Evolutionary conservation across 2,797 vertebrate genomes (phyloP).

Genomic region (Galaxias olidus): DNA sequence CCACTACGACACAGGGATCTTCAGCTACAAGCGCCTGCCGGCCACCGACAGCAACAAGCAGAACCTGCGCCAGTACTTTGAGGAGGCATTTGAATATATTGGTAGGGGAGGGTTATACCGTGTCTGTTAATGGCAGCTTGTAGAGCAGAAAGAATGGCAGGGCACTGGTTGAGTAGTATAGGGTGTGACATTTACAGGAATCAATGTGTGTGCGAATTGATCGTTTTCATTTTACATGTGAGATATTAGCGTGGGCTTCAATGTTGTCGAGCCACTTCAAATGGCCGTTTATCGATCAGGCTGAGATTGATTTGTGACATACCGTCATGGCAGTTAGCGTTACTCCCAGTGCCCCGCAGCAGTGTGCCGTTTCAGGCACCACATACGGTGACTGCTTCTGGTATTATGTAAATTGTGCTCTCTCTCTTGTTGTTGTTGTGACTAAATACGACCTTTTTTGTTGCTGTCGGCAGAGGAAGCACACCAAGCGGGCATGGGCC

Average conservation of each 20-base stretch:
- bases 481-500: constrained; percentile 90
- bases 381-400: too few relatives aligned
- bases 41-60: constrained; percentile 99
- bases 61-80: constrained; percentile 98
- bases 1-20: constrained; percentile 91
- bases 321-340: too few relatives aligned
- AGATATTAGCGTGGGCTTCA: too few relatives aligned
- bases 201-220: neutral
- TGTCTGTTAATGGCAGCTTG: neutral
- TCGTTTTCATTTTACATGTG: too few relatives aligned
- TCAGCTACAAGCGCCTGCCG: constrained; percentile 94
- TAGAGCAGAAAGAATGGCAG: neutral
- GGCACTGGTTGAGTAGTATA: neutral
- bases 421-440: too few relatives aligned
- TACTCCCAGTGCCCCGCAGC: too few relatives aligned
- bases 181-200: neutral
- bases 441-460: constrained; percentile 16
- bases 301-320: too few relatives aligned
- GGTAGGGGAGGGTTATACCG: constrained; percentile 74
- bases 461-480: constrained; percentile 87
- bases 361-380: too few relatives aligned
- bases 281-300: too few relatives aligned
- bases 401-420: too few relatives aligned
- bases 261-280: too few relatives aligned
- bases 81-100: constrained; percentile 99